Conservation (phyloP, 2,797 vertebrate genomes). For the Borostomias antarcticus region DNA sequence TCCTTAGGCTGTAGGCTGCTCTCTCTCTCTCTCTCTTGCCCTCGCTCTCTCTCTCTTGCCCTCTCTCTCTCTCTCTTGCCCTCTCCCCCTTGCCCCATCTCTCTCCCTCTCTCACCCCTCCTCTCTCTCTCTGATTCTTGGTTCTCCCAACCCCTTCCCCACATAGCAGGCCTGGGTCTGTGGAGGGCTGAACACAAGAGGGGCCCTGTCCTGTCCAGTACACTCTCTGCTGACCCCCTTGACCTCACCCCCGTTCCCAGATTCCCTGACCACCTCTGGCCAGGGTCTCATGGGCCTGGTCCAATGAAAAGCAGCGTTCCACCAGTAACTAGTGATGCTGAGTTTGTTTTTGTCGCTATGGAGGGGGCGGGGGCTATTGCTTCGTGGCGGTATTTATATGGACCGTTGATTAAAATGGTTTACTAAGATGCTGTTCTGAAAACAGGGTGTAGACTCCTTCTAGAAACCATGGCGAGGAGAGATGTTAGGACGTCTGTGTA, state of each 20-base stretch:
- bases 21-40: not conserved
- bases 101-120: not conserved
- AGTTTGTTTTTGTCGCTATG: too few relatives aligned
- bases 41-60: not conserved
- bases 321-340: too few relatives aligned
- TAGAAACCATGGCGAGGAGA: not conserved
- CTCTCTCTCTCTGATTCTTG: too few relatives aligned
- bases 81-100: not conserved
- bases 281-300: too few relatives aligned
- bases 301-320: too few relatives aligned
- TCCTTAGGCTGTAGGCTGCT: not conserved
- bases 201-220: not conserved
- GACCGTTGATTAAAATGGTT: not conserved
- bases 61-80: not conserved
- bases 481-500: constrained; percentile 10
- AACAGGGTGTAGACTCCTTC: not conserved
- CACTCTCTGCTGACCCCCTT: not conserved
- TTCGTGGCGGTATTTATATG: too few relatives aligned
- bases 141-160: not conserved
- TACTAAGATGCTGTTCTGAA: not conserved
- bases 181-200: not conserved
- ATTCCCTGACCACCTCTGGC: not conserved
- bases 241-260: too few relatives aligned
- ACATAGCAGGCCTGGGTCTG: not conserved
- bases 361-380: too few relatives aligned